Percentiles rank a stretch among this genome's conserved stretches.
Conservation (phyloP, 2,797 vertebrate genomes). For the Bryconaethiops microstoma region DNA sequence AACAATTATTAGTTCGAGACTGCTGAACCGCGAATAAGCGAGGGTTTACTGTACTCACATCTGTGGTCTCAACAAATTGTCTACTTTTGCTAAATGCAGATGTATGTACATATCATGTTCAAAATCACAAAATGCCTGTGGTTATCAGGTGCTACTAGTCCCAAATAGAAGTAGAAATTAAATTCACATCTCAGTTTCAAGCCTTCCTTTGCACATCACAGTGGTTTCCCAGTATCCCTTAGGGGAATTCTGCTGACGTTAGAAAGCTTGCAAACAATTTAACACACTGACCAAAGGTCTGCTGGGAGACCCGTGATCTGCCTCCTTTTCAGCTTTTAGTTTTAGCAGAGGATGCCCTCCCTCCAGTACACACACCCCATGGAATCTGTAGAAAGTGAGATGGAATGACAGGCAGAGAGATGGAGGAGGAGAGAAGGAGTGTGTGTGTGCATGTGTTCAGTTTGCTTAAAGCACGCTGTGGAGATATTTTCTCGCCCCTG, state of each 20-base stretch:
- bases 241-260: background rate
- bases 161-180: background rate
- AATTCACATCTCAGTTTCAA: background rate
- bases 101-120: too few relatives aligned
- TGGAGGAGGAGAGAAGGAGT: background rate
- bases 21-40: too few relatives aligned
- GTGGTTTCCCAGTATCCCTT: background rate
- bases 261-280: slow-evolving; percentile 6
- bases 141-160: background rate
- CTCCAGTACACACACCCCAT: background rate
- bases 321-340: background rate
- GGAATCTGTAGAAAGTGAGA: slow-evolving; percentile 8
- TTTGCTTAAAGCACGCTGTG: slow-evolving; percentile 20
- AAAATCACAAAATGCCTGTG: too few relatives aligned
- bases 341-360: background rate
- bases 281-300: background rate
- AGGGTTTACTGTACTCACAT: too few relatives aligned
- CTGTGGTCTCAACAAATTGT: too few relatives aligned
- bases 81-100: too few relatives aligned
- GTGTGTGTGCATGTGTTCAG: slow-evolving; percentile 17
- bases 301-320: background rate
- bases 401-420: background rate
- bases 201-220: too few relatives aligned
- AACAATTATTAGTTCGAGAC: too few relatives aligned
- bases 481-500: slow-evolving; percentile 23